Evolutionary conservation across 2,888 invertebrate genomes (phyloP).

Genomic region (Byasa hedistus): DNA sequence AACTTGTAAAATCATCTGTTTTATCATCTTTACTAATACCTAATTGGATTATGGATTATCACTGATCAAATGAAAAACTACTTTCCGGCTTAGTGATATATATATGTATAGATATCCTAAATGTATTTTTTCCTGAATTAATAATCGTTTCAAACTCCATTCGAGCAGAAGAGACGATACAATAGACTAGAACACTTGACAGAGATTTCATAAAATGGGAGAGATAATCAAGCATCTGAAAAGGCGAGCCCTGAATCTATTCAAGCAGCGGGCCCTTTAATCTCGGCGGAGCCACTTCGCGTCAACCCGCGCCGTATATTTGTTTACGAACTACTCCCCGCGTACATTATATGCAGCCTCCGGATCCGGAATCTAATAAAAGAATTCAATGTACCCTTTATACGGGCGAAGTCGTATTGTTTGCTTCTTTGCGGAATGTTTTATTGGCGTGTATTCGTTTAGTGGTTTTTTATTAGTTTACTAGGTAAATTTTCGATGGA

Average conservation of each 20-base stretch:
- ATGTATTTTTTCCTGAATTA: too few species aligned
- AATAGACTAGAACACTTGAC: conserved; percentile 9
- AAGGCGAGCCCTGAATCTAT: conserved; percentile 22
- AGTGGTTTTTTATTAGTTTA: background rate
- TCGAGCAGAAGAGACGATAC: background rate
- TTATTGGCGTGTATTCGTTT: conserved; percentile 23
- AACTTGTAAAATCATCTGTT: too few species aligned
- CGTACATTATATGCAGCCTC: conserved; percentile 18
- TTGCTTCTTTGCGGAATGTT: conserved; percentile 21
- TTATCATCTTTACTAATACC: too few species aligned
- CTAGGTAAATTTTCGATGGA: background rate
- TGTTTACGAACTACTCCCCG: conserved; percentile 22
- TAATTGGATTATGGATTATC: too few species aligned
- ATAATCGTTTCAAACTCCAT: too few species aligned
- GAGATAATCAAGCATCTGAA: conserved; percentile 17
- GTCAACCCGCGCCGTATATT: conserved; percentile 26
- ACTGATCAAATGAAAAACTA: too few species aligned
- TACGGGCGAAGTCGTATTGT: conserved; percentile 16
- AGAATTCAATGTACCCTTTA: conserved; percentile 16
- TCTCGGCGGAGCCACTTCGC: conserved; percentile 24
- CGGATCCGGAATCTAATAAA: conserved; percentile 22
- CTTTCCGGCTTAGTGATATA: too few species aligned
- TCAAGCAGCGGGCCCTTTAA: conserved; percentile 21
- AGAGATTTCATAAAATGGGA: conserved; percentile 12
- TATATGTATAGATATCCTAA: too few species aligned